Evolutionary conservation across 2,888 invertebrate species (phyloP), one percentile per base, ranked within the genome.

Genomic region (Achlya flavicornis): DNA sequence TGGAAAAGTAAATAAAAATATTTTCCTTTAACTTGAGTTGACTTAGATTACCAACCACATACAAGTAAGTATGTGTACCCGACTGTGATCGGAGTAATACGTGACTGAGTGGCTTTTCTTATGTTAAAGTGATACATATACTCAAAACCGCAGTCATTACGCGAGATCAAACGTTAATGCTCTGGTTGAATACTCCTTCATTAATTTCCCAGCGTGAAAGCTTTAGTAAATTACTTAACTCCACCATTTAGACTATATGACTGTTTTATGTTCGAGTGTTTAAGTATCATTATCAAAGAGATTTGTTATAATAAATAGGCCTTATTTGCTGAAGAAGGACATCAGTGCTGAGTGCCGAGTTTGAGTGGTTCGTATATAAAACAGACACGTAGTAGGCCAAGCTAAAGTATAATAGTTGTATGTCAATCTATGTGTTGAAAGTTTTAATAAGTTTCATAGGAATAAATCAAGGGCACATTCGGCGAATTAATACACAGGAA

Each of bases 391-490:
- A n/a, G 46, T 14, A 5, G 5, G n/a, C n/a, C 4, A n/a, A n/a
- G 46, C n/a, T 14, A 14, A 3, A 35, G 35, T 35, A 43, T 43
- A 12, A 43, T 4, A 10, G 60, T 65, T 70, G 63, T 76, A 70
- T 73, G 67, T 16, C 6, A 16, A 53, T 53, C 8, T 53, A 6
- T 53, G 16, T 53, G 8, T 53, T 53, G n/a, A 19, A 70, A 63
- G 68, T 70, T 71, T 68, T 69, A 69, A 71, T 75, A 73, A 69
- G 70, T 62, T 0, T 35, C 48, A 14, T 73, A 66, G 66, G 68
- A 71, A 68, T 66, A 80, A 81, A 85, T 85, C 85, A 85, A 87
- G 72, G 73, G 83, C 80, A 86, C 88, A 87, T 86, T 87, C 87
- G 85, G 85, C 26, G 26, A 26, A 26, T 26, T 26, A n/a, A n/a